Percentiles rank a stretch among this genome's conserved stretches.
These are phyloP conservation scores for Crioceris asparagi DNA, from an alignment of 2,888 invertebrate species.

Conservation along the genomic window DNA sequence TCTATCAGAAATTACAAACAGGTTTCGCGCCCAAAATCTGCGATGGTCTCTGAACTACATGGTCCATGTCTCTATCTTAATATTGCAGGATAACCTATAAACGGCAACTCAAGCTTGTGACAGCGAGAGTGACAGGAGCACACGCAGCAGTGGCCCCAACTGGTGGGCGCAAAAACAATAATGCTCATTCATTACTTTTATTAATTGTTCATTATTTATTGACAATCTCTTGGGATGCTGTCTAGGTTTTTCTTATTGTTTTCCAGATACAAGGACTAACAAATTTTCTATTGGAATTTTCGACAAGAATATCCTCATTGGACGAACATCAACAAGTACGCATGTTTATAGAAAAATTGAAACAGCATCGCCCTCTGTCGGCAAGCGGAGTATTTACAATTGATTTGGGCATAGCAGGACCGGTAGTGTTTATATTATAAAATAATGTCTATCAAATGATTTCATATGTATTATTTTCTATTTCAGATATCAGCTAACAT, in stretches of 20 bases:
- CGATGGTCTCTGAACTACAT: no score
- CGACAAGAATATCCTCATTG: slow-evolving; percentile 29
- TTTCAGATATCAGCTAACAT: slow-evolving; percentile 37
- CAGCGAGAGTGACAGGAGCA: no score
- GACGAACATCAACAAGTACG: slow-evolving; percentile 36
- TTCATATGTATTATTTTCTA: slow-evolving; percentile 6
- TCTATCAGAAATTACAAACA: no score
- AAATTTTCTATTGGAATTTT: slow-evolving; percentile 33
- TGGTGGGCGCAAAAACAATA: no score
- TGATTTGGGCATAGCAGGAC: slow-evolving; percentile 35
- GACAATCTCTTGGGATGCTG: no score
- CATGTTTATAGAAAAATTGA: slow-evolving; percentile 34
- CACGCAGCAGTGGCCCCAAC: no score
- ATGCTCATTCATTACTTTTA: no score
- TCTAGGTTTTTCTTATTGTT: slow-evolving; percentile 5
- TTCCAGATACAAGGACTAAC: slow-evolving; percentile 31
- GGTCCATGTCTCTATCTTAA: no score
- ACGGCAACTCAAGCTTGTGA: no score
- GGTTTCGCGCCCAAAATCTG: no score
- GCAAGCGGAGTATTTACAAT: slow-evolving; percentile 36
- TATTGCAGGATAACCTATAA: no score
- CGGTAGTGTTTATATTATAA: slow-evolving; percentile 23
- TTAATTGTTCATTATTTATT: no score
- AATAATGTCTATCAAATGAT: not conserved
- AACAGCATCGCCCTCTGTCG: slow-evolving; percentile 31